These are phyloP conservation scores for Desoria tigrina DNA, from an alignment of 2,888 invertebrate species.

Conservation along the genomic window DNA sequence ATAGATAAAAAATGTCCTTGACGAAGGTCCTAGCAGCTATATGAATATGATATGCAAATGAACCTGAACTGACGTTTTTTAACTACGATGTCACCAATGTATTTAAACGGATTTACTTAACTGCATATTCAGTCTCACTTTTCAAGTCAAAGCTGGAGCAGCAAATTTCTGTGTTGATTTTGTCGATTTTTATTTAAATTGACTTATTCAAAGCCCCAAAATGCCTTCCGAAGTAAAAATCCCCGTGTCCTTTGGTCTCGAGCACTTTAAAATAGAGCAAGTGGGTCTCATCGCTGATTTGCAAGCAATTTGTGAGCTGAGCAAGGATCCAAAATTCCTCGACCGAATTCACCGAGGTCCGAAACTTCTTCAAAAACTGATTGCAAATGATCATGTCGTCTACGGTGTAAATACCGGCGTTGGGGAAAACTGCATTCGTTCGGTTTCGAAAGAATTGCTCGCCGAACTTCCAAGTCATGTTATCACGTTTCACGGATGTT, in stretches of 20 bases:
- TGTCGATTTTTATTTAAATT: too few relatives aligned
- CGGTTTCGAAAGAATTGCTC: slow-evolving; percentile 1
- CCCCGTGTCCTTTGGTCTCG: not conserved
- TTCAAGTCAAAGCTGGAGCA: too few relatives aligned
- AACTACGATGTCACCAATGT: too few relatives aligned
- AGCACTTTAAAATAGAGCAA: not conserved
- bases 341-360: not conserved
- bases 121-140: too few relatives aligned
- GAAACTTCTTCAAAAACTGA: not conserved
- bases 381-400: slow-evolving; percentile 3
- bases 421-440: slow-evolving; percentile 9
- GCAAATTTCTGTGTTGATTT: too few relatives aligned
- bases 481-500: slow-evolving; percentile 4
- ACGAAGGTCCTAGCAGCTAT: too few relatives aligned
- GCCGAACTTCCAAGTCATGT: slow-evolving; percentile 10
- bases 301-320: not conserved
- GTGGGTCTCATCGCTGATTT: not conserved
- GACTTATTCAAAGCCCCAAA: too few relatives aligned
- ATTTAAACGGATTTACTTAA: too few relatives aligned
- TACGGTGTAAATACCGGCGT: slow-evolving; percentile 22
- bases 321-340: not conserved
- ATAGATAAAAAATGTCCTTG: too few relatives aligned
- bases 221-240: too few relatives aligned
- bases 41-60: too few relatives aligned
- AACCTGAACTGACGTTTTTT: too few relatives aligned